Base-by-base conservation (phyloP, 1,140 invertebrate species). In the Lineus longissimus region DNA sequence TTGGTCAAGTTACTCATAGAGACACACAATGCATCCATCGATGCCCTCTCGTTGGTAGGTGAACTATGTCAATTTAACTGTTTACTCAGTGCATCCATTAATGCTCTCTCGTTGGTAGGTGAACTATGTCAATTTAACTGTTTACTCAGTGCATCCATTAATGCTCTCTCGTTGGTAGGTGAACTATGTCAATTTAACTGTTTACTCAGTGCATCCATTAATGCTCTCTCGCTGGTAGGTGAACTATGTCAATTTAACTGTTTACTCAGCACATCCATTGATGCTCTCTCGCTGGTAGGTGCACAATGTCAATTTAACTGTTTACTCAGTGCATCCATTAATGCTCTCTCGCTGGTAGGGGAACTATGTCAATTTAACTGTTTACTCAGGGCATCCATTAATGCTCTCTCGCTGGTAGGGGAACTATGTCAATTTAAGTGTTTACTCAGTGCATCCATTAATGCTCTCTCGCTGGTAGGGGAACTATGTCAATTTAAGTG, bases 21-120 rank as follows among this genome's bases (percentile, higher is more conserved):
- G 74, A 94, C 95, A 74, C 93, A 98, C 76, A 90, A 91, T 67
- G 95, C 96, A 0, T 89, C 91, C 27, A 93, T 97, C 61, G 96
- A 99, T 78, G 93, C 97, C 17, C 83, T 98, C 6, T 97, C 95
- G 1, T 81, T 98, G 72, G 87, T 89, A 76, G 72, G 79, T 64
- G 27, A 25, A 29, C n/a, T 29, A 17, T 25, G 29, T 30, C 27
- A 11, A 63, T 30, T 43, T 19, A 43, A 13, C 40, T 13, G 11
- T 13, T 43, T 43, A 19, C 40, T 43, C 19, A 0, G n/a, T 68
- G 95, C 96, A 0, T 89, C 91, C 27, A 93, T 97, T 61, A 95
- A 99, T 78, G 93, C 97, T 17, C 83, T 98, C 6, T 97, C 95
- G 1, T 81, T 98, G 72, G 87, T 89, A 76, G 72, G 79, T 64